phyloP scores from a whole-genome alignment of 2,797 vertebrate genomes.

The Pipistrellus nathusii region DNA sequence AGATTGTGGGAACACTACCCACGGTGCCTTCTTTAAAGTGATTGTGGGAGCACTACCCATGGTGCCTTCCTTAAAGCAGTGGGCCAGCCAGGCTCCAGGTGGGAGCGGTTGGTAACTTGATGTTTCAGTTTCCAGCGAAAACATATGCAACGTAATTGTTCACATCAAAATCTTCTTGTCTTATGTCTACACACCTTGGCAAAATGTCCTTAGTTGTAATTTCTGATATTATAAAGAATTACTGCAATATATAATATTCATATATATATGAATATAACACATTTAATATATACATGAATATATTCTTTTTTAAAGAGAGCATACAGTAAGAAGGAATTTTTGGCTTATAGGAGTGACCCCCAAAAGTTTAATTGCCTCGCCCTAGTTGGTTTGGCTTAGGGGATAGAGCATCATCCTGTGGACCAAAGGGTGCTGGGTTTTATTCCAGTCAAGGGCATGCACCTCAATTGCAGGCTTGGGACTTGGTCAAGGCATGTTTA shows the following conservation, averaged over 20 bases:
- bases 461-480: too few relatives aligned
- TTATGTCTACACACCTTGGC: background rate
- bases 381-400: too few relatives aligned
- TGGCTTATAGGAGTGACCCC: background rate
- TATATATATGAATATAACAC: too few relatives aligned
- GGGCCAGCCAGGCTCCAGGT: background rate
- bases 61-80: background rate
- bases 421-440: too few relatives aligned
- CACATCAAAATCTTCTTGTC: constrained; percentile 14
- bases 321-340: background rate
- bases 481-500: too few relatives aligned
- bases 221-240: background rate
- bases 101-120: background rate
- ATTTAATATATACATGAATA: too few relatives aligned
- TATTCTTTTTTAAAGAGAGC: background rate
- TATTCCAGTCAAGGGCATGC: too few relatives aligned
- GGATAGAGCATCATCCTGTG: too few relatives aligned
- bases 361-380: background rate
- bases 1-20: background rate
- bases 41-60: too few relatives aligned
- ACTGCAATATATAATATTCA: background rate
- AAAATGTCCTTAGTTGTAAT: background rate
- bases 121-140: background rate
- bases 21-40: background rate
- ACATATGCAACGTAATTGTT: background rate